A percentile compares a stretch with the other conserved stretches of the same genome.
Conservation (phyloP, 2,797 vertebrate species). For the Leuciscus waleckii region DNA sequence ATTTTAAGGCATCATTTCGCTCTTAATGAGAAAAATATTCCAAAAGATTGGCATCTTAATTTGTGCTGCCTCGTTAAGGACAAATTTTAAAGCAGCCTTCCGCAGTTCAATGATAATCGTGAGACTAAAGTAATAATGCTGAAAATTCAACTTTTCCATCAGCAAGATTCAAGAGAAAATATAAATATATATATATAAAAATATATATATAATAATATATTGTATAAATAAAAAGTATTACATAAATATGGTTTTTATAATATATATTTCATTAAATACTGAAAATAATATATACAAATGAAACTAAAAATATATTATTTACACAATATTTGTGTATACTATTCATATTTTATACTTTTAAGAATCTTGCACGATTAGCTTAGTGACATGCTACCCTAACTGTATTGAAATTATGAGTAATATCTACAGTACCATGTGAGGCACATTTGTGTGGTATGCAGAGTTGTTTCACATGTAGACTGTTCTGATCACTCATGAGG, state of each 20-base stretch:
- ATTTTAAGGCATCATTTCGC: slow-evolving; percentile 20
- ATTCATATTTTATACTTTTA: neutral
- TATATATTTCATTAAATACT: neutral
- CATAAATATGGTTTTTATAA: neutral
- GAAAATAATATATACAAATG: neutral
- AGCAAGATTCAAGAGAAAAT: neutral
- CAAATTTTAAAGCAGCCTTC: neutral
- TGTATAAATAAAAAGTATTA: neutral
- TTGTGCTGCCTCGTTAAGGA: neutral
- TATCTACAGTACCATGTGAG: neutral
- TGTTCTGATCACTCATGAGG: neutral
- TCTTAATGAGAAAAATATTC: neutral
- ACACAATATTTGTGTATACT: neutral
- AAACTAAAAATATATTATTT: neutral
- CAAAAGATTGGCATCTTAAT: slow-evolving; percentile 7
- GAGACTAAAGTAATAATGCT: no score
- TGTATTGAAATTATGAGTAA: neutral
- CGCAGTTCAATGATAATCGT: neutral
- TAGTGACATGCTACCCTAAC: neutral
- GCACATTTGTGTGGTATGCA: neutral
- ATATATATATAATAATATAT: neutral
- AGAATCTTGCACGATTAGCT: neutral
- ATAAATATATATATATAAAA: no score
- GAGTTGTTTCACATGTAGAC: neutral
- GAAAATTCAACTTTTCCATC: no score